These are phyloP conservation scores for Tetramorium simillimum DNA, from an alignment of 1,140 invertebrate species.

Conservation along the genomic window DNA sequence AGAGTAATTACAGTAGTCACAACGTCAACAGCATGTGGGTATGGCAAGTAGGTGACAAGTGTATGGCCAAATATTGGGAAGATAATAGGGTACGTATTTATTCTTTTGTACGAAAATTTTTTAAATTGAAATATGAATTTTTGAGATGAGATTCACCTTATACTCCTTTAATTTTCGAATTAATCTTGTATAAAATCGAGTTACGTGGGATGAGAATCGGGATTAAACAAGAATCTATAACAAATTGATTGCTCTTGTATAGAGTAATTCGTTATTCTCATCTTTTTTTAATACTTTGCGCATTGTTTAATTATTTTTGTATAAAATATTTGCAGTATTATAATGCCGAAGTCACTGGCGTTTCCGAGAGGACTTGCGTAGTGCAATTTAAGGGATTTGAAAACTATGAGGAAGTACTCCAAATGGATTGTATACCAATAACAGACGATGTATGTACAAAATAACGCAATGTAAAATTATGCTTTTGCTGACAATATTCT, in stretches of 20 bases:
- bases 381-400: constrained; percentile 95
- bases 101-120: neutral
- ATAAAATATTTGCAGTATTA: constrained; percentile 90
- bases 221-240: neutral
- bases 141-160: neutral
- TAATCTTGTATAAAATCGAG: neutral
- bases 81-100: constrained; percentile 91
- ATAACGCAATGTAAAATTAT: neutral
- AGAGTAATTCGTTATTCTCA: neutral
- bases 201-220: neutral
- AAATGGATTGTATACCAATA: constrained; percentile 91
- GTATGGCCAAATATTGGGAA: constrained; percentile 96
- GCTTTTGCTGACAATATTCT: neutral
- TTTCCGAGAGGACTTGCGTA: constrained; percentile 92
- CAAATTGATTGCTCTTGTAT: neutral
- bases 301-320: constrained; percentile 21
- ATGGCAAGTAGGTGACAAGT: constrained; percentile 93
- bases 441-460: constrained; percentile 81
- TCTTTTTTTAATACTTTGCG: neutral
- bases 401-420: constrained; percentile 95
- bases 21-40: constrained; percentile 82
- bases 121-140: neutral
- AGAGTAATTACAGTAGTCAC: constrained; percentile 73
- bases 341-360: constrained; percentile 92
- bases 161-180: neutral